phyloP scores from a whole-genome alignment of 2,113 vertebrate species.

The Neodontobutis hainanensis region DNA sequence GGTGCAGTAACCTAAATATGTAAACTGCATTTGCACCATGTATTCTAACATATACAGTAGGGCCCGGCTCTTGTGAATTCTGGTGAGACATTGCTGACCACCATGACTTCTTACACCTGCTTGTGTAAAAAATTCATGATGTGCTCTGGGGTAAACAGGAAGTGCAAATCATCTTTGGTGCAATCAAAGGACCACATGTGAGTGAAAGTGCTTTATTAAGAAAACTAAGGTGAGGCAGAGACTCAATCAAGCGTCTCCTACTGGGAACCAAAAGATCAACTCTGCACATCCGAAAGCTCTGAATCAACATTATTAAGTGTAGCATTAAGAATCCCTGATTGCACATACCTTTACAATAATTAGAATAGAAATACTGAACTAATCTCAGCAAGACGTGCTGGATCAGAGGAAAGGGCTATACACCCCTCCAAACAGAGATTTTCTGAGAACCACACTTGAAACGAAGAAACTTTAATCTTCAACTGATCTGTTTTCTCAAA shows the following conservation, averaged over 20 bases:
- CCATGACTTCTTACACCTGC: conserved; percentile 32
- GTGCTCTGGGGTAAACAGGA: conserved; percentile 37
- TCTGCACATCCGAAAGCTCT: conserved; percentile 41
- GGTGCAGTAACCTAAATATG: too few relatives aligned
- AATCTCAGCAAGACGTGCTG: too few relatives aligned
- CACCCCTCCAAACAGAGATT: too few relatives aligned
- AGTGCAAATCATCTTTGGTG: conserved; percentile 18
- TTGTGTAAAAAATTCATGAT: conserved; percentile 11
- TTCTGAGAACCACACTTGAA: too few relatives aligned
- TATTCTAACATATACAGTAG: too few relatives aligned
- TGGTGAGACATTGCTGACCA: conserved; percentile 1
- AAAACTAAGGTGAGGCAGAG: conserved; percentile 47
- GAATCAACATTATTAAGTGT: conserved; percentile 24
- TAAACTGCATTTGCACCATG: too few relatives aligned
- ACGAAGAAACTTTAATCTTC: too few relatives aligned
- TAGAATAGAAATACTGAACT: too few relatives aligned
- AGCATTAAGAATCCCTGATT: conserved; percentile 9
- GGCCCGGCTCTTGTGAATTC: too few relatives aligned
- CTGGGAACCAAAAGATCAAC: conserved; percentile 37
- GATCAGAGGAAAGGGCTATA: too few relatives aligned
- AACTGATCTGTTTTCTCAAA: too few relatives aligned
- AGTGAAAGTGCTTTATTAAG: conserved; percentile 60
- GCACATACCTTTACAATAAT: too few relatives aligned
- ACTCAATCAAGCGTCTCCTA: conserved; percentile 31
- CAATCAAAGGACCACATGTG: conserved; percentile 47